phyloP scores from a whole-genome alignment of 2,113 vertebrate species.

The Gambusia holbrooki region DNA sequence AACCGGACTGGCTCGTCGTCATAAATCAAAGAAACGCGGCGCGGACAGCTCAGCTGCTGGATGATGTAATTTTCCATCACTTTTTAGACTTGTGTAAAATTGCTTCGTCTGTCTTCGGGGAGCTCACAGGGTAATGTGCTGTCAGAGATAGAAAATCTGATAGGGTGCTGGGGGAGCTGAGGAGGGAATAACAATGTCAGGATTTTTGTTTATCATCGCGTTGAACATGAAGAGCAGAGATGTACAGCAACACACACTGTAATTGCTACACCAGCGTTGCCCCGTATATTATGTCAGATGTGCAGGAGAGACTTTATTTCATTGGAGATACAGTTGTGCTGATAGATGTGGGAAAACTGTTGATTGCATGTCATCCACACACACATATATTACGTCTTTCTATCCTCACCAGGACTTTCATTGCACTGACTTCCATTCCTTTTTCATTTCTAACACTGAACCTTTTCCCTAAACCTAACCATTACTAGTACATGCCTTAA shows the following conservation, averaged over 20 bases:
- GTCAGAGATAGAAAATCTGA: slow-evolving; percentile 70
- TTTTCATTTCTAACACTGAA: too few relatives aligned
- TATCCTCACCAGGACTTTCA: too few relatives aligned
- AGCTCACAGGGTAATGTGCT: slow-evolving; percentile 68
- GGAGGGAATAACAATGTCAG: slow-evolving; percentile 58
- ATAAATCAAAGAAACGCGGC: slow-evolving; percentile 49
- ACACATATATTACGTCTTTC: neutral
- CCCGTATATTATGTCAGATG: slow-evolving; percentile 45
- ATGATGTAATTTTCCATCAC: slow-evolving; percentile 70
- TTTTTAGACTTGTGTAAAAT: slow-evolving; percentile 70
- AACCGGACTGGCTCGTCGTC: slow-evolving; percentile 24
- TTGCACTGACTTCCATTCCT: too few relatives aligned
- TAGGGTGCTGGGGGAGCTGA: slow-evolving; percentile 52
- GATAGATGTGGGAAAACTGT: slow-evolving; percentile 46
- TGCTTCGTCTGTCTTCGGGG: slow-evolving; percentile 63
- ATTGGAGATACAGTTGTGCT: slow-evolving; percentile 49
- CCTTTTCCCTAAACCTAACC: too few relatives aligned
- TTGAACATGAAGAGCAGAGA: slow-evolving; percentile 46
- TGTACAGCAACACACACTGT: slow-evolving; percentile 37
- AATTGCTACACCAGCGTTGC: slow-evolving; percentile 53
- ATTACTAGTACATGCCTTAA: too few relatives aligned
- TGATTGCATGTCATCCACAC: slow-evolving; percentile 1
- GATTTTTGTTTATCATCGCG: slow-evolving; percentile 60
- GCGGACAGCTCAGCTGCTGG: slow-evolving; percentile 38
- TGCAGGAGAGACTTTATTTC: slow-evolving; percentile 32